These are phyloP conservation scores for Lota lota DNA, from an alignment of 2,113 vertebrate species.

Conservation along the genomic window DNA sequence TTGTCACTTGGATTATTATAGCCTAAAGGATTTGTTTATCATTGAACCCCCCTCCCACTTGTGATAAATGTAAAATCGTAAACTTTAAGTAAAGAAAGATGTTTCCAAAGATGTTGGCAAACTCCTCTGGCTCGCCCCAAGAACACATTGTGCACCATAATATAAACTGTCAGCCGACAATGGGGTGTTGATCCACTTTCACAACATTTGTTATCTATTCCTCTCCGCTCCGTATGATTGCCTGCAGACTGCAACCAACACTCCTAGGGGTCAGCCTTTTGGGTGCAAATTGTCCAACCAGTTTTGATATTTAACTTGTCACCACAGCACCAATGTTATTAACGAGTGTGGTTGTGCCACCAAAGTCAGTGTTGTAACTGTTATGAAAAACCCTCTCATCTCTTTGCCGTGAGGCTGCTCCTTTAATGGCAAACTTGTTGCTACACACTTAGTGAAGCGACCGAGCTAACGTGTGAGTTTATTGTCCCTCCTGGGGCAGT, in stretches of 20 bases:
- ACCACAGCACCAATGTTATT: conserved; percentile 8
- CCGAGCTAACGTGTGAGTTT: conserved; percentile 32
- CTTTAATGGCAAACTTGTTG: conserved; percentile 46
- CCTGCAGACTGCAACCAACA: no score
- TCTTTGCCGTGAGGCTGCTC: neutral
- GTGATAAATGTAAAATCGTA: no score
- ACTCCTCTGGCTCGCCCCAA: conserved; percentile 20
- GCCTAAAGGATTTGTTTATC: conserved; percentile 5
- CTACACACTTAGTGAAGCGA: conserved; percentile 26
- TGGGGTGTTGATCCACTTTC: conserved; percentile 23
- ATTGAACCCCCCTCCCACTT: no score
- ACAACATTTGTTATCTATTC: neutral
- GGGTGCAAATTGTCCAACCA: no score
- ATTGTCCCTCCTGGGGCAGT: conserved; percentile 29
- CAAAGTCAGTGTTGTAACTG: conserved; percentile 4
- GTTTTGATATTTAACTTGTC: no score
- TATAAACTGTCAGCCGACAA: conserved; percentile 24
- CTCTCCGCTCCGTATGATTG: conserved; percentile 22
- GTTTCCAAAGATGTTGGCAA: conserved; percentile 18
- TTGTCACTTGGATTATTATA: conserved; percentile 14
- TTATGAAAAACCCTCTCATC: neutral
- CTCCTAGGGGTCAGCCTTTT: no score
- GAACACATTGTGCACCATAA: conserved; percentile 4
- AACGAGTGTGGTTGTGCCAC: conserved; percentile 1
- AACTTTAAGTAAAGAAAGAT: neutral